Base-by-base conservation (phyloP, 2,797 vertebrate species). In the Darevskia nairensis region DNA sequence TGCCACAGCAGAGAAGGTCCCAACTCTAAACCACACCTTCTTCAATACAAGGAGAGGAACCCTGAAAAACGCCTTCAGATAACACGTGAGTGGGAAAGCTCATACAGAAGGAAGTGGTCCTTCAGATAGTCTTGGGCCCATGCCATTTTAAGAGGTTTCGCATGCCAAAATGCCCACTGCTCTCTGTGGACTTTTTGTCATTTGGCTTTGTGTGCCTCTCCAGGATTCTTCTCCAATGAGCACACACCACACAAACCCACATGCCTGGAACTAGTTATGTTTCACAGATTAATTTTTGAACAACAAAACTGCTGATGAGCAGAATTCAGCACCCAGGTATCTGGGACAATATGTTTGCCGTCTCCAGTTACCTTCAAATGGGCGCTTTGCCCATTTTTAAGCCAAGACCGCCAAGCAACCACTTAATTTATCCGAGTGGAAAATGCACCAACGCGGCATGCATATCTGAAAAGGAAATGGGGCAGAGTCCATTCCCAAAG, bases 261-360 rank as follows among this genome's bases (percentile, higher is more conserved):
- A 83, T 80, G 55, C 50, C 75, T 72, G 79, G 35, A 41, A 10
- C 10, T 76, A 75, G 7, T 61, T 78, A 0, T 15, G 19, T 87
- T 78, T 89, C 44, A 29, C 9, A 19, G 50, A 66, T 80, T 50
- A 76, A 78, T 84, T 74, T 74, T 59, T 71, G 64, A 89, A 76
- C 35, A 82, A 69, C 78, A 78, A 77, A 84, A 89, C 29, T n/a
- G 84, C 86, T 72, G 75, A 85, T 55, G 64, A 85, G 25, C 4
- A 80, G 76, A 80, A 61, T 83, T 84, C 0, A 0, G 41, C 80
- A 74, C 50, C 44, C 50, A 59, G 11, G 64, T 27, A 74, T 81
- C 69, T 85, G 79, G 69, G 88, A 90, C 25, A 85, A 86, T 46
- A 46, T 2, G 1, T 8, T 88, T 77, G 77, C 72, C 68, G 68